Conservation (phyloP, 2,113 vertebrate genomes). For the Zosterops hypoxanthus region DNA sequence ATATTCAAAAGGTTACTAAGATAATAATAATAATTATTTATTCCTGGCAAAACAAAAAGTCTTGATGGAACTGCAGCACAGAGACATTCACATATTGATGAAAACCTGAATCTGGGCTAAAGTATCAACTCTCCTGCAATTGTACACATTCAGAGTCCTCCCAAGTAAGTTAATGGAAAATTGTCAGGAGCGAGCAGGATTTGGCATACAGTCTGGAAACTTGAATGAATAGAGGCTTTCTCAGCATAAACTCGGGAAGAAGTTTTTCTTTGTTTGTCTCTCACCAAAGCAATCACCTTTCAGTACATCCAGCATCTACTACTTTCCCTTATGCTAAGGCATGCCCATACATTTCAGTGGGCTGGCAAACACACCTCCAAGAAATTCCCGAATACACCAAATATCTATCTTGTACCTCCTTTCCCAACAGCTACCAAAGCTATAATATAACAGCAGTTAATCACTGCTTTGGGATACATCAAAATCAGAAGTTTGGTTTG, state of each 20-base stretch:
- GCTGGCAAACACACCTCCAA: rapidly evolving
- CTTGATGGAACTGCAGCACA: background rate
- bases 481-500: background rate
- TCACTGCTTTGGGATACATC: background rate
- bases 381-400: background rate
- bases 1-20: background rate
- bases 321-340: background rate
- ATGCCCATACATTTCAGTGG: background rate
- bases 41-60: background rate
- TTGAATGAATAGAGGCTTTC: slow-evolving; percentile 8
- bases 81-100: background rate
- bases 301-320: background rate
- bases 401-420: background rate
- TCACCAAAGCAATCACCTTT: background rate
- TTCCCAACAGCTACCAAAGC: background rate
- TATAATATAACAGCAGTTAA: background rate
- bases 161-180: background rate
- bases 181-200: background rate
- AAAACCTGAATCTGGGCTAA: background rate
- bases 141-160: background rate
- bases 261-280: background rate
- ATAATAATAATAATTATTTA: background rate
- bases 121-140: background rate
- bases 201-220: background rate
- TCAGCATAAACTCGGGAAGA: background rate